Evolutionary conservation across 2,797 vertebrate genomes (phyloP).

Genomic region (Callimico goeldii): DNA sequence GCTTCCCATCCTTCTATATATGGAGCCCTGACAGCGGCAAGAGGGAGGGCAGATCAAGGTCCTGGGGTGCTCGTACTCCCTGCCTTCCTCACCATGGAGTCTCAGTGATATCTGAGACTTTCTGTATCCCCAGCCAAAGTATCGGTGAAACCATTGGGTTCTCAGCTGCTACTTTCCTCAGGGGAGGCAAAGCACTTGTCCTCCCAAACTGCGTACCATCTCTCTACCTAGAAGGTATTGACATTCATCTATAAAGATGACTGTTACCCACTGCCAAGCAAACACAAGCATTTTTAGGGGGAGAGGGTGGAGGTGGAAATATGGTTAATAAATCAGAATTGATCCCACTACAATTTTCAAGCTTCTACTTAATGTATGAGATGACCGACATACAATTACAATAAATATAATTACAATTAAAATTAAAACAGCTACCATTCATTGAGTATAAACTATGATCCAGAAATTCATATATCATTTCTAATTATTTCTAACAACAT

Average conservation of each 20-base stretch:
- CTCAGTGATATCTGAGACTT: not conserved
- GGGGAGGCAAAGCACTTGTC: not conserved
- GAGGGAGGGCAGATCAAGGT: no score
- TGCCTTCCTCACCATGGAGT: not conserved
- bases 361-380: not conserved
- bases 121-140: not conserved
- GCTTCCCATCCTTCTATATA: not conserved
- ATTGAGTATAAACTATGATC: not conserved
- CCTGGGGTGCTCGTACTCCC: accelerated
- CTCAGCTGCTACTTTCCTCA: not conserved
- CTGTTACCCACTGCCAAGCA: not conserved
- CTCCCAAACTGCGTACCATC: not conserved
- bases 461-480: not conserved
- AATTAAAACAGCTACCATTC: not conserved
- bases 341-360: not conserved
- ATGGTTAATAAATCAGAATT: not conserved
- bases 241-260: not conserved
- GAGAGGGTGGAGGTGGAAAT: not conserved
- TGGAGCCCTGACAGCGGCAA: not conserved
- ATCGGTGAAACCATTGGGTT: not conserved
- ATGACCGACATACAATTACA: not conserved
- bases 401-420: not conserved
- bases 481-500: not conserved
- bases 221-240: not conserved
- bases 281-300: not conserved